phyloP scores from a whole-genome alignment of 1,140 invertebrate genomes.

The Chionoecetes opilio region DNA sequence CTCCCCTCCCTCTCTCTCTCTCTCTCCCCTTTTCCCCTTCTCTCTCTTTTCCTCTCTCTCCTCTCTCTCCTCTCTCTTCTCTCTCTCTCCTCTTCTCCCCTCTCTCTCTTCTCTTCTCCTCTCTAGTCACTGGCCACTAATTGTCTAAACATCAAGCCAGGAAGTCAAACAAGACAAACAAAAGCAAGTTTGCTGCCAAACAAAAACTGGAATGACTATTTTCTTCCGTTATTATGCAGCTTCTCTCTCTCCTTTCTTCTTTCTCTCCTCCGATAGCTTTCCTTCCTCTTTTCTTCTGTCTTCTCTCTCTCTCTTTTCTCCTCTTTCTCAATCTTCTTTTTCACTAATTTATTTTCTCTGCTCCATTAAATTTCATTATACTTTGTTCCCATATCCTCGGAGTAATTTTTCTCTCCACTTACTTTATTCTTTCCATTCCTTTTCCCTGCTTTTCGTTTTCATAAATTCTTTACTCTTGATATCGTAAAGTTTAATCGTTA shows the following conservation, averaged over 20 bases:
- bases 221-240: background rate
- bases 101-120: no score
- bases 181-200: background rate
- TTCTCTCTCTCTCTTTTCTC: background rate
- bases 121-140: background rate
- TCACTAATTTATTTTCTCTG: no score
- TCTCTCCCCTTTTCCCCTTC: no score
- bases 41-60: no score
- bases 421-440: no score
- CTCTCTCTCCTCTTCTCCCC: no score
- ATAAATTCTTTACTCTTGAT: background rate
- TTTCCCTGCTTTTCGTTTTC: background rate
- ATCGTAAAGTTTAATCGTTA: no score
- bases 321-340: no score
- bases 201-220: background rate
- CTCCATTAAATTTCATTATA: background rate
- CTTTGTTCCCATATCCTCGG: no score
- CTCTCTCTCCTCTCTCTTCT: no score
- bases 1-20: no score
- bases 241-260: background rate
- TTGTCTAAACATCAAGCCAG: background rate
- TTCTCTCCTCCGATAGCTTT: background rate
- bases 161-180: background rate
- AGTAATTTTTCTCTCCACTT: no score
- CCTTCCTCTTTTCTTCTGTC: background rate